Base-by-base conservation (phyloP, 1,140 invertebrate genomes). In the Pinna nobilis region DNA sequence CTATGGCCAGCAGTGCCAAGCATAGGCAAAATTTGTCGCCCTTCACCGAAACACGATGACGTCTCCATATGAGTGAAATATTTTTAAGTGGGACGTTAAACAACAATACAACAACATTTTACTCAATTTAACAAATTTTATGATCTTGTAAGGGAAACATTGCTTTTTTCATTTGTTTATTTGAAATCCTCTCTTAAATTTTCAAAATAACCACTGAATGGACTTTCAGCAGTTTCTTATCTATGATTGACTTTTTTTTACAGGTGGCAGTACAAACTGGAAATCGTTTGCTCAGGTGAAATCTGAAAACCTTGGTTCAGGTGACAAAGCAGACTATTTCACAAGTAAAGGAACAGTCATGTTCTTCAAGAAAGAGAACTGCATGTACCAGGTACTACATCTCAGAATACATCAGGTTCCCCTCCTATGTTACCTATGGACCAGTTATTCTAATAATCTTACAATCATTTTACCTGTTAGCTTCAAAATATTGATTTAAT, bases 251-350 rank as follows among this genome's bases (percentile, higher is more conserved):
- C 6, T 32, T 59, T 44, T 41, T 44, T n/a, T 63, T n/a, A 32
- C n/a, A 32, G 0, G 25, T 41, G 59, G 59, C 39, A 7, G 32
- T 13, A 83, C 82, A 41, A 89, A 88, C 59, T 91, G 90, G 93
- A 90, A 95, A 74, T 92, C 91, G 1, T 93, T 98, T 74, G 88
- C 90, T 49, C 95, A 97, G 78, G 93, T 92, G 0, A 92, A 93
- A 72, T 88, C 90, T 13, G 90, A 92, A 35, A 92, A 88, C 67
- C 11, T 50, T 41, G 75, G 79, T 6, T 82, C 81, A 13, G n/a
- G n/a, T n/a, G 94, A 96, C 47, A 94, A 94, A 77, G 91, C 94
- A 0, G 95, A 96, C 79, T 95, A 94, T 80, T 98, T 93, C 89
- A 92, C 92, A 71, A 88, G 89, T 23, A 93, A 94, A 84, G 95